Evolutionary conservation across 2,888 invertebrate genomes (phyloP).

Genomic region (Lasioglossum zephyrum): DNA sequence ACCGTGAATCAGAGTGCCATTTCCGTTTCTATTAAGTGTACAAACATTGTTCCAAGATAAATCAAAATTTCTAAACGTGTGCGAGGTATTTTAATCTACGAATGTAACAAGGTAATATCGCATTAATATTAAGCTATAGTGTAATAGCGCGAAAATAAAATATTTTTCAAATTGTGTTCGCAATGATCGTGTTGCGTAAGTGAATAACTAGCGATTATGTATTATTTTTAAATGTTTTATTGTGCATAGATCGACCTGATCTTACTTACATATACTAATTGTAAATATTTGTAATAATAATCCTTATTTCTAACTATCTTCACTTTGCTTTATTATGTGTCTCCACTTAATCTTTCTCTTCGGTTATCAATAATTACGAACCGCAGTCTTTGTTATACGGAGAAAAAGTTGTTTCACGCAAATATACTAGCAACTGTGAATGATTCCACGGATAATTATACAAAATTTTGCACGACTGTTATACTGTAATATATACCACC

Average conservation of each 20-base stretch:
- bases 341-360: slow-evolving; percentile 46
- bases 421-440: slow-evolving; percentile 18
- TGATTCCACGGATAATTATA: background rate
- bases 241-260: slow-evolving; percentile 63
- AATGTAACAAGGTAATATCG: slow-evolving; percentile 42
- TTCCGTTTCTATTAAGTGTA: slow-evolving; percentile 60
- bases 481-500: slow-evolving; percentile 49
- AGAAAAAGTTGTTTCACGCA: slow-evolving; percentile 4
- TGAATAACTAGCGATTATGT: slow-evolving; percentile 50
- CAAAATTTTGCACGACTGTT: slow-evolving; percentile 42
- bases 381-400: slow-evolving; percentile 21
- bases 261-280: slow-evolving; percentile 62
- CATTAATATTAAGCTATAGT: slow-evolving; percentile 40
- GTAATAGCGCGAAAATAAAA: slow-evolving; percentile 30
- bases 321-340: slow-evolving; percentile 48
- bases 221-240: slow-evolving; percentile 54
- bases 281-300: slow-evolving; percentile 74
- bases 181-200: slow-evolving; percentile 43
- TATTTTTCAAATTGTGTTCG: slow-evolving; percentile 43
- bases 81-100: slow-evolving; percentile 52
- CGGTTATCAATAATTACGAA: slow-evolving; percentile 19
- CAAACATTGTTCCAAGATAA: slow-evolving; percentile 54
- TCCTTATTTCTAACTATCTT: slow-evolving; percentile 59
- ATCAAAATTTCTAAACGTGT: slow-evolving; percentile 66
- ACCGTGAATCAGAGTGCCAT: slow-evolving; percentile 83